These are phyloP conservation scores for Zeus faber DNA, from an alignment of 2,113 vertebrate genomes.

Conservation along the genomic window DNA sequence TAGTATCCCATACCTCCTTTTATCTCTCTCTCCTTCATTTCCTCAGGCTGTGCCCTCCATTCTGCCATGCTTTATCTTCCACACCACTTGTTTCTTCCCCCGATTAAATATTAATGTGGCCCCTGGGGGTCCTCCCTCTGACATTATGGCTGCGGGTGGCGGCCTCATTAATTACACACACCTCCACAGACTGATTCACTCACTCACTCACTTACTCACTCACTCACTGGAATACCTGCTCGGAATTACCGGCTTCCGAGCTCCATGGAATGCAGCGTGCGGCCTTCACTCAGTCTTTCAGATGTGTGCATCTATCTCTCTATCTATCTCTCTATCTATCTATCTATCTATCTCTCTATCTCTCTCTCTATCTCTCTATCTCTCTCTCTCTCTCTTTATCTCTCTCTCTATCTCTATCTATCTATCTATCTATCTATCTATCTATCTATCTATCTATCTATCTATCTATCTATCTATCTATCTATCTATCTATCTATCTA, in stretches of 20 bases:
- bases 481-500: neutral
- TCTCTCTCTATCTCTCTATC: neutral
- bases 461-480: neutral
- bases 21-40: neutral
- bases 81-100: no score
- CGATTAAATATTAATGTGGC: constrained; percentile 63
- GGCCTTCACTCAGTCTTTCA: neutral
- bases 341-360: neutral
- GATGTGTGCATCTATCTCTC: neutral
- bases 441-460: neutral
- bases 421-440: neutral
- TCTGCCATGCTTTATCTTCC: no score
- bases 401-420: no score
- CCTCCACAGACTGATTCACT: constrained; percentile 1
- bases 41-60: no score
- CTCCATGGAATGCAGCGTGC: no score
- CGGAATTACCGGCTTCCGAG: no score
- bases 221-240: neutral
- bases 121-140: constrained; percentile 55
- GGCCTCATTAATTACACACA: constrained; percentile 57
- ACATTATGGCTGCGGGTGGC: constrained; percentile 67
- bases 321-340: neutral
- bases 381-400: no score
- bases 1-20: neutral
- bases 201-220: neutral